These are phyloP conservation scores for Linnaemya vulpina DNA, from an alignment of 2,888 invertebrate genomes.

Conservation along the genomic window DNA sequence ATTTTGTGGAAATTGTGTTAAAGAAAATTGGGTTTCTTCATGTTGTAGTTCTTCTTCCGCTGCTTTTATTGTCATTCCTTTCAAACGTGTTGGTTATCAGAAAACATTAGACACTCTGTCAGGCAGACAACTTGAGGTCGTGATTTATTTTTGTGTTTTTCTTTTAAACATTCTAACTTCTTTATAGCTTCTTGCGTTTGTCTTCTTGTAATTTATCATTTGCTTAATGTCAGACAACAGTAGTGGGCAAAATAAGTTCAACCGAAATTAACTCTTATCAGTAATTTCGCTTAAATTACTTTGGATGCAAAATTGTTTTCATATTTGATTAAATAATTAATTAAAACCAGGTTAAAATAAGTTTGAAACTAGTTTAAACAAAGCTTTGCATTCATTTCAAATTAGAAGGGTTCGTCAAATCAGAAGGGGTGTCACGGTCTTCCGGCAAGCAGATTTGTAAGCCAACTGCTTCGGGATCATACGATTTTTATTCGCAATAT, in stretches of 20 bases:
- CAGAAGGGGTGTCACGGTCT: too few relatives aligned
- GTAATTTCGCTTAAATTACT: too few relatives aligned
- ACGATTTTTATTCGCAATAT: too few relatives aligned
- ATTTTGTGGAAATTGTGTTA: slow-evolving; percentile 57
- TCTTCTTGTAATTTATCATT: slow-evolving; percentile 3
- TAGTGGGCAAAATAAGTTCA: neutral
- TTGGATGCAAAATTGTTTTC: too few relatives aligned
- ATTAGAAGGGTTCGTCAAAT: too few relatives aligned
- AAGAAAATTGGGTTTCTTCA: slow-evolving; percentile 45
- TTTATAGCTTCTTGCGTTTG: slow-evolving; percentile 30
- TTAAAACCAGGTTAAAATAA: too few relatives aligned
- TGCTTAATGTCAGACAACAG: slow-evolving; percentile 3
- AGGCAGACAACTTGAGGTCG: slow-evolving; percentile 13
- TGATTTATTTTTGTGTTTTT: slow-evolving; percentile 21
- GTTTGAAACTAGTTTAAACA: too few relatives aligned
- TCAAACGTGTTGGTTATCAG: neutral
- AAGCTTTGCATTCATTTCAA: too few relatives aligned
- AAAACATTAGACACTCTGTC: neutral
- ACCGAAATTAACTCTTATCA: neutral
- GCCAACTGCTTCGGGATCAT: too few relatives aligned
- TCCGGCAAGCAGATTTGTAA: too few relatives aligned
- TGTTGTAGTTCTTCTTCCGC: slow-evolving; percentile 54
- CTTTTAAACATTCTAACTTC: neutral
- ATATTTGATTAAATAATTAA: too few relatives aligned
- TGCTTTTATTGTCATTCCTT: slow-evolving; percentile 41